These are phyloP conservation scores for Ditylenchus weischeri DNA, from an alignment of 2,888 invertebrate genomes.

Conservation along the genomic window DNA sequence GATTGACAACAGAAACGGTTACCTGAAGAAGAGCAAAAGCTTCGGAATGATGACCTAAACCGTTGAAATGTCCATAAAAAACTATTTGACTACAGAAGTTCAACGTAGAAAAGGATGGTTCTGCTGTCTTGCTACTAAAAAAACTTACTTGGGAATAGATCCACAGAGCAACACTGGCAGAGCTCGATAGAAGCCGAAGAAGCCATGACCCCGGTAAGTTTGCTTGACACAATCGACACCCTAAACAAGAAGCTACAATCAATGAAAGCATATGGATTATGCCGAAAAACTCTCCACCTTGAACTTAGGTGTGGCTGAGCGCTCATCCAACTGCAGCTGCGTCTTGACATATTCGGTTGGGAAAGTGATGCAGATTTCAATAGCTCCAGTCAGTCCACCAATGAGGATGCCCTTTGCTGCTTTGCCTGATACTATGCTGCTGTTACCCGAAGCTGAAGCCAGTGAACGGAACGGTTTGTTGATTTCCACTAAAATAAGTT, in stretches of 20 bases:
- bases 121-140: no score
- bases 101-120: no score
- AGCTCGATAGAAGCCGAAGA: conserved; percentile 89
- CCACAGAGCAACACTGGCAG: conserved; percentile 84
- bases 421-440: background rate
- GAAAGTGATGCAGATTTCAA: conserved; percentile 87
- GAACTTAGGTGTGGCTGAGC: conserved; percentile 71
- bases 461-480: conserved; percentile 42
- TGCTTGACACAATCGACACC: conserved; percentile 66
- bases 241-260: conserved; percentile 21
- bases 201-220: conserved; percentile 80
- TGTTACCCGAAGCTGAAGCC: background rate
- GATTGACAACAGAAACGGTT: no score
- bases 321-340: conserved; percentile 94
- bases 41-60: conserved; percentile 80
- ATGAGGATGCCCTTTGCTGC: conserved; percentile 89
- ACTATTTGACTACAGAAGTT: no score
- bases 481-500: conserved; percentile 31
- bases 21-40: no score
- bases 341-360: conserved; percentile 99
- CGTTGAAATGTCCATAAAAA: no score
- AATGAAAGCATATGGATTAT: background rate
- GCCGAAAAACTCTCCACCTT: conserved; percentile 53
- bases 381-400: conserved; percentile 81
- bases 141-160: conserved; percentile 79